Percentiles rank a stretch among this genome's conserved stretches.
Evolutionary conservation across 2,888 invertebrate species (phyloP).

Genomic region (Tetranychus truncatus): DNA sequence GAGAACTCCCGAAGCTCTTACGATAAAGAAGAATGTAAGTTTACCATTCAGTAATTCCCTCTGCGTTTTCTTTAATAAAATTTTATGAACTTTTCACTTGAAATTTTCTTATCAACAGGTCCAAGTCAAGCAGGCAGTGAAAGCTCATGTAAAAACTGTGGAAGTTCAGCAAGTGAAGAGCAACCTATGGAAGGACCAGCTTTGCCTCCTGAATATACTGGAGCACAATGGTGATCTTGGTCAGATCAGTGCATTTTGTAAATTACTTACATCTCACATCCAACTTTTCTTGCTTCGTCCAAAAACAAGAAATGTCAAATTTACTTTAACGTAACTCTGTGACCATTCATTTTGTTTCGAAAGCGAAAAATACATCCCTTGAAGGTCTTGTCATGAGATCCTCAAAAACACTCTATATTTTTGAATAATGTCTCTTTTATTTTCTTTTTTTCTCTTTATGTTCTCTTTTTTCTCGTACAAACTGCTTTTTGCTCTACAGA

Average conservation of each 20-base stretch:
- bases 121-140: background rate
- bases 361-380: background rate
- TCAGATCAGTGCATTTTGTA: background rate
- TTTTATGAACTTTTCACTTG: background rate
- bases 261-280: background rate
- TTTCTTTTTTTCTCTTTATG: background rate
- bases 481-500: background rate
- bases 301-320: background rate
- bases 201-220: constrained; percentile 15
- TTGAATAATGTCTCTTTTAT: constrained; percentile 1
- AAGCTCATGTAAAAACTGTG: constrained; percentile 9
- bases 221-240: background rate
- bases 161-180: constrained; percentile 7
- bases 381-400: background rate
- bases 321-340: background rate
- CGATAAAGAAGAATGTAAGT: constrained; percentile 7
- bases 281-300: background rate
- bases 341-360: background rate
- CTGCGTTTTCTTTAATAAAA: no score
- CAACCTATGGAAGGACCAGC: constrained; percentile 17
- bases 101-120: background rate
- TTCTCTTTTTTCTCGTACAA: background rate
- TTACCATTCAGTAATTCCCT: no score
- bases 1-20: background rate
- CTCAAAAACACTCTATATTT: background rate